Conservation (phyloP, 2,888 invertebrate species). For the Mythimna pallens region DNA sequence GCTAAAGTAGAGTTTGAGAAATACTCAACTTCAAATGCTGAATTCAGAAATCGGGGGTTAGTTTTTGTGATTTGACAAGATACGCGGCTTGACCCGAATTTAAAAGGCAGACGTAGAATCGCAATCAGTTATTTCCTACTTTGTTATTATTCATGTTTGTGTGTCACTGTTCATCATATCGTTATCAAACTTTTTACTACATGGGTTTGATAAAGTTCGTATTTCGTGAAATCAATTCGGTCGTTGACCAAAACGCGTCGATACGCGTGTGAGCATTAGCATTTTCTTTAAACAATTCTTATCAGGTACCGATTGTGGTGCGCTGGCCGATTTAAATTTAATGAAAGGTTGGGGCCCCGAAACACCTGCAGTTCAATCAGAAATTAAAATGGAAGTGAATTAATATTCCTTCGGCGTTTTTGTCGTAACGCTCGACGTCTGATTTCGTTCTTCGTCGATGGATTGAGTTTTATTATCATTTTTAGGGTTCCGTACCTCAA, state of each 20-base stretch:
- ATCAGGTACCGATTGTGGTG: conserved; percentile 69
- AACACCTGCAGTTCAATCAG: conserved; percentile 72
- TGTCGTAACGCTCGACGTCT: conserved; percentile 43
- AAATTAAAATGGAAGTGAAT: conserved; percentile 74
- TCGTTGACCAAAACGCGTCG: conserved; percentile 67
- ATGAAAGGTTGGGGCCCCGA: conserved; percentile 67
- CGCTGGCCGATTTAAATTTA: conserved; percentile 70
- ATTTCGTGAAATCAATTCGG: conserved; percentile 61
- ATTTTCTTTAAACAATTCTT: conserved; percentile 69
- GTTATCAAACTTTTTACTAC: conserved; percentile 31
- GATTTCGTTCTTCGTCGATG: conserved; percentile 51
- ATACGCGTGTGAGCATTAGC: conserved; percentile 59
- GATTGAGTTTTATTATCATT: conserved; percentile 61
- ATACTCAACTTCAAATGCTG: too few species aligned
- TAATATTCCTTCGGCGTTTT: conserved; percentile 72
- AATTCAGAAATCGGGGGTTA: too few species aligned
- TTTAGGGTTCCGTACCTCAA: too few species aligned
- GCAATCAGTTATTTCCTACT: conserved; percentile 36
- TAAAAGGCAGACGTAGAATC: conserved; percentile 9
- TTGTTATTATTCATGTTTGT: conserved; percentile 46
- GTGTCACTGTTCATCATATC: conserved; percentile 44
- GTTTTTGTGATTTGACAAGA: conserved; percentile 20
- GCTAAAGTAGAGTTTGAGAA: too few species aligned
- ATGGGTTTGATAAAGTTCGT: conserved; percentile 25
- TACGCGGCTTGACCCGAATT: conserved; percentile 41